phyloP scores from a whole-genome alignment of 2,888 invertebrate genomes.

The Rugalucina vietnamica region DNA sequence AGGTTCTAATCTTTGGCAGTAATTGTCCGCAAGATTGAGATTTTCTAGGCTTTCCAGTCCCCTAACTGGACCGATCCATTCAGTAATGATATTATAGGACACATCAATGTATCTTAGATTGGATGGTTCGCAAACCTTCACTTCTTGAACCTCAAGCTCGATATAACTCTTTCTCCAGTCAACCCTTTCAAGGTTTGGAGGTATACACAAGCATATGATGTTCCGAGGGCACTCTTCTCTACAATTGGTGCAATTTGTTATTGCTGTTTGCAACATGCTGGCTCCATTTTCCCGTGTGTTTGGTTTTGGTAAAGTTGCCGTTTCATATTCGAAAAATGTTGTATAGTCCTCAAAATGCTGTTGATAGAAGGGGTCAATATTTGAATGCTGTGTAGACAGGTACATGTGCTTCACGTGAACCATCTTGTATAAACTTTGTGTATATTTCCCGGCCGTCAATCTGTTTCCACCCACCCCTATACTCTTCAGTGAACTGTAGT shows the following conservation, averaged over 20 bases:
- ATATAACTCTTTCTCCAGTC: constrained; percentile 45
- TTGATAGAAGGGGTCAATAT: constrained; percentile 41
- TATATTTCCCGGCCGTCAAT: constrained; percentile 31
- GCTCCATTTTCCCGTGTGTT: no score
- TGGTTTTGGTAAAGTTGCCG: no score
- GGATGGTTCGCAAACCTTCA: constrained; percentile 26
- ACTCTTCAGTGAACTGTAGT: neutral
- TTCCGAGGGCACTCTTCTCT: neutral
- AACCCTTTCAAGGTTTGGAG: neutral
- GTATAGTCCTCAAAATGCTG: constrained; percentile 18
- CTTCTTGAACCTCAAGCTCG: neutral
- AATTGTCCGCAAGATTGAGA: constrained; percentile 53
- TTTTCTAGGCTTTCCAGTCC: constrained; percentile 40
- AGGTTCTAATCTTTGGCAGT: constrained; percentile 8
- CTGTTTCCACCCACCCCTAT: constrained; percentile 50
- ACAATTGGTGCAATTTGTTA: no score
- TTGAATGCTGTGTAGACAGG: constrained; percentile 49
- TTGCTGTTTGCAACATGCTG: no score
- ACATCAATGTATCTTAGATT: constrained; percentile 35
- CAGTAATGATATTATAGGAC: constrained; percentile 39
- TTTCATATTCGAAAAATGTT: no score
- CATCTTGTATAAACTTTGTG: neutral
- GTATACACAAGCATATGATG: neutral
- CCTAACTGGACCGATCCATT: constrained; percentile 28
- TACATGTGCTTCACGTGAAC: constrained; percentile 22